Evolutionary conservation across 2,797 vertebrate species (phyloP).

Genomic region (Antennarius maculatus): DNA sequence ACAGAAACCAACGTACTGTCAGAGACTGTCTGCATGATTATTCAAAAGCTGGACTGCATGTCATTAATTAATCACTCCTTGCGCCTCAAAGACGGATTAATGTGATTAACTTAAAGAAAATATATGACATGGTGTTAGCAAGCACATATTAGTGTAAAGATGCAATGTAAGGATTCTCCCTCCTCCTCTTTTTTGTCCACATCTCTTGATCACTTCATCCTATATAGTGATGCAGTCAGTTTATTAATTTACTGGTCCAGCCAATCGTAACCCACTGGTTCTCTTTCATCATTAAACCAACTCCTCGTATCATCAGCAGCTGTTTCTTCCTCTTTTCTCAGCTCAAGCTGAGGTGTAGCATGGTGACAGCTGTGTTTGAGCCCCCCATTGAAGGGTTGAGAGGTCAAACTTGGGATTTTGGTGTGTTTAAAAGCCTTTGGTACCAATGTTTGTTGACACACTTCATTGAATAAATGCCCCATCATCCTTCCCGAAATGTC

Average conservation of each 20-base stretch:
- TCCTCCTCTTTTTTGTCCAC: no score
- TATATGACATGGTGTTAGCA: no score
- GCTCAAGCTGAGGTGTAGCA: conserved; percentile 10
- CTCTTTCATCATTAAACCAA: conserved; percentile 1
- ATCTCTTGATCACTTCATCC: neutral
- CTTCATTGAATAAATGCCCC: conserved; percentile 81
- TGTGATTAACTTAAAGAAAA: no score
- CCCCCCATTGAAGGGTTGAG: conserved; percentile 42
- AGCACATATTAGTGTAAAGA: no score
- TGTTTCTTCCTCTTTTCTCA: conserved; percentile 7
- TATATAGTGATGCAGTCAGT: neutral
- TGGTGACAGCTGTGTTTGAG: conserved; percentile 83
- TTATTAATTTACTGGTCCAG: neutral
- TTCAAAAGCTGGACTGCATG: no score
- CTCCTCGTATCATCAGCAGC: conserved; percentile 9
- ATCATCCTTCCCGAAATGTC: conserved; percentile 71
- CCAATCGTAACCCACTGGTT: conserved; percentile 11
- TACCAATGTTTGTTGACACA: conserved; percentile 68
- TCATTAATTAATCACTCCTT: no score
- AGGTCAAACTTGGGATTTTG: conserved; percentile 61
- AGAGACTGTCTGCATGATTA: no score
- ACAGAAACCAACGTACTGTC: no score
- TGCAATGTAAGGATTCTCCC: no score
- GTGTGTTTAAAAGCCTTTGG: conserved; percentile 58
- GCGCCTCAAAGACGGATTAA: no score